These are phyloP conservation scores for Liparis tanakae DNA, from an alignment of 2,797 vertebrate genomes.

Conservation along the genomic window DNA sequence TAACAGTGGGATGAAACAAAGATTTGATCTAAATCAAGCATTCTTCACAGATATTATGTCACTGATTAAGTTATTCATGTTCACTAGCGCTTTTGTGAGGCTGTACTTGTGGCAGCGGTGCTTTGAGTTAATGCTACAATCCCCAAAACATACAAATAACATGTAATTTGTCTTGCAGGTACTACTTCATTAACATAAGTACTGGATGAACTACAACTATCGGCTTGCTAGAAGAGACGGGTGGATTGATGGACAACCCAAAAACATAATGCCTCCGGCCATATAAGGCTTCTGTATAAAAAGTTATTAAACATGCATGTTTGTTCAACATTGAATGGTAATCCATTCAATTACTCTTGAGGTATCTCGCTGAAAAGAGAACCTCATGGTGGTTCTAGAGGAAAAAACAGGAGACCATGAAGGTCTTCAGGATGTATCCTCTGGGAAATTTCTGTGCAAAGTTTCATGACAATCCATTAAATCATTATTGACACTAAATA, in stretches of 20 bases:
- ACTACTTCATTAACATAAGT: not conserved
- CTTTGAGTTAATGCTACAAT: not conserved
- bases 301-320: not conserved
- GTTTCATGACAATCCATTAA: not conserved
- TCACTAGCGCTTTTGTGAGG: not conserved
- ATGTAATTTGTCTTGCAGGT: not conserved
- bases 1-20: not conserved
- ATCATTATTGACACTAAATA: not conserved
- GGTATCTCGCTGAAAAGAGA: not conserved
- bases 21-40: not conserved
- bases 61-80: not conserved
- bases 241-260: not conserved
- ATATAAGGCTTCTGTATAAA: not conserved
- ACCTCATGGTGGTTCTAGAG: not conserved
- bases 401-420: not conserved
- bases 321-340: not conserved
- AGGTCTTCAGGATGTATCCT: constrained; percentile 3
- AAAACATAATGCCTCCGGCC: not conserved
- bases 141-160: not conserved
- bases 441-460: not conserved
- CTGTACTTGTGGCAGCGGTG: not conserved
- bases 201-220: not conserved
- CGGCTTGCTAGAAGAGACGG: not conserved
- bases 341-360: not conserved
- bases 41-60: not conserved